A percentile compares a stretch with the other conserved stretches of the same genome.
Evolutionary conservation across 2,113 vertebrate species (phyloP).

Genomic region (Chitala chitala): DNA sequence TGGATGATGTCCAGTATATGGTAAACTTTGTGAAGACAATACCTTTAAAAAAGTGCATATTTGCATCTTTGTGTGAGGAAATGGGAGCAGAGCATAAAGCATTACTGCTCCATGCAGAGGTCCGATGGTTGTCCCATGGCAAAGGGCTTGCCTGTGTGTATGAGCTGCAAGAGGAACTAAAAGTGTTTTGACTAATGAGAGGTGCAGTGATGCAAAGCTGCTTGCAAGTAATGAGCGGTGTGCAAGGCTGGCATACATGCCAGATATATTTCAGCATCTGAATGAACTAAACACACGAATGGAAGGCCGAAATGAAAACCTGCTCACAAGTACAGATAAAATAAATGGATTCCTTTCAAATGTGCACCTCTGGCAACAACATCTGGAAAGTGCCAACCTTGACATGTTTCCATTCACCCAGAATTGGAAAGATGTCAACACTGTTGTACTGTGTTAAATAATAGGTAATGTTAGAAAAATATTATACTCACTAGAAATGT

Average conservation of each 20-base stretch:
- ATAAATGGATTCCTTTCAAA: constrained; percentile 35
- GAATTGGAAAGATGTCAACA: constrained; percentile 18
- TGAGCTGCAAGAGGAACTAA: constrained; percentile 27
- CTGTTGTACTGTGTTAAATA: constrained; percentile 27
- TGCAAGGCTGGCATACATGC: neutral
- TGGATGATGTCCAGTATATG: neutral
- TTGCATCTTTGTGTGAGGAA: constrained; percentile 11
- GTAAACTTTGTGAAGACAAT: constrained; percentile 12
- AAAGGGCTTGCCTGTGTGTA: constrained; percentile 14
- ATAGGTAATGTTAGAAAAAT: too few relatives aligned
- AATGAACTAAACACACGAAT: constrained; percentile 35
- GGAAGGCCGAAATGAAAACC: constrained; percentile 33
- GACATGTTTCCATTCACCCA: constrained; percentile 8
- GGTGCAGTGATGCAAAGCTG: constrained; percentile 13
- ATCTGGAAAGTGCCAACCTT: constrained; percentile 26
- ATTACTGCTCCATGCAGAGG: constrained; percentile 35
- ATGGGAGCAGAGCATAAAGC: constrained; percentile 19
- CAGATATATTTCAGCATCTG: constrained; percentile 29
- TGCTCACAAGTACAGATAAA: constrained; percentile 35
- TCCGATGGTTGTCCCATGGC: constrained; percentile 12
- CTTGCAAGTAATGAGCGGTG: constrained; percentile 25
- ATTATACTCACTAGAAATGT: too few relatives aligned
- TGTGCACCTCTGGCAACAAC: constrained; percentile 29
- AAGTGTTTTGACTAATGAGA: constrained; percentile 24
- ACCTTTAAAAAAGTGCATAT: constrained; percentile 14